A percentile compares a stretch with the other conserved stretches of the same genome.
phyloP scores from a whole-genome alignment of 1,140 invertebrate species.

The Mycetomoellerius zeteki region DNA sequence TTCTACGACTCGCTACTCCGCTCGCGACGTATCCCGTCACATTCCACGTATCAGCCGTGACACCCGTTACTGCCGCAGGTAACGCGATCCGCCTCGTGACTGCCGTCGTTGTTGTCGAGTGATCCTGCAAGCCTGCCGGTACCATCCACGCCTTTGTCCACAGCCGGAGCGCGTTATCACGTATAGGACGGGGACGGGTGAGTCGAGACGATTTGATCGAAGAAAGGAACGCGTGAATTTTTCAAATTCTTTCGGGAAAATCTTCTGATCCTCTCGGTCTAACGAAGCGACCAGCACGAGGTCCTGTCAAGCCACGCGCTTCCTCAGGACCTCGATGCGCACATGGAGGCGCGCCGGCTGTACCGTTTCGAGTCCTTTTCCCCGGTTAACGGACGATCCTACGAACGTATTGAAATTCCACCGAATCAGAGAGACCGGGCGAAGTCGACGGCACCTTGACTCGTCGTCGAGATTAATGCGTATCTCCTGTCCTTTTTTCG shows the following conservation, averaged over 20 bases:
- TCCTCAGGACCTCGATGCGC: constrained; percentile 11
- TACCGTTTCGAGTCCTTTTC: not conserved
- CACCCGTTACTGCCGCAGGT: constrained; percentile 55
- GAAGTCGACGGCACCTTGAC: no score
- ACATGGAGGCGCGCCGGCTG: constrained; percentile 13
- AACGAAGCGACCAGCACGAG: not conserved
- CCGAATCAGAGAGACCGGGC: no score
- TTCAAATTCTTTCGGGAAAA: no score
- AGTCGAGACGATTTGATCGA: not conserved
- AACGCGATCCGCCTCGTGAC: constrained; percentile 49
- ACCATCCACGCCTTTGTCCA: constrained; percentile 55
- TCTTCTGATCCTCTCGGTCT: not conserved
- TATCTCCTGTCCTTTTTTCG: not conserved
- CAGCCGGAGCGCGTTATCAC: not conserved
- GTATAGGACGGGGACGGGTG: not conserved
- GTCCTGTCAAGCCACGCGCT: constrained; percentile 34
- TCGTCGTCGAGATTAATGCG: no score
- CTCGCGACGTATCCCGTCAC: constrained; percentile 66
- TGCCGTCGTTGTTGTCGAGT: constrained; percentile 22
- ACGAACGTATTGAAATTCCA: no score
- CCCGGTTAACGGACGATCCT: no score
- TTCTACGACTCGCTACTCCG: constrained; percentile 66
- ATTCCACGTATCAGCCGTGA: constrained; percentile 69
- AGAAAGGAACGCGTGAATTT: not conserved
- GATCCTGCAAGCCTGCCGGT: constrained; percentile 15